Evolutionary conservation across 2,797 vertebrate species (phyloP).

Genomic region (Threskiornis aethiopicus): DNA sequence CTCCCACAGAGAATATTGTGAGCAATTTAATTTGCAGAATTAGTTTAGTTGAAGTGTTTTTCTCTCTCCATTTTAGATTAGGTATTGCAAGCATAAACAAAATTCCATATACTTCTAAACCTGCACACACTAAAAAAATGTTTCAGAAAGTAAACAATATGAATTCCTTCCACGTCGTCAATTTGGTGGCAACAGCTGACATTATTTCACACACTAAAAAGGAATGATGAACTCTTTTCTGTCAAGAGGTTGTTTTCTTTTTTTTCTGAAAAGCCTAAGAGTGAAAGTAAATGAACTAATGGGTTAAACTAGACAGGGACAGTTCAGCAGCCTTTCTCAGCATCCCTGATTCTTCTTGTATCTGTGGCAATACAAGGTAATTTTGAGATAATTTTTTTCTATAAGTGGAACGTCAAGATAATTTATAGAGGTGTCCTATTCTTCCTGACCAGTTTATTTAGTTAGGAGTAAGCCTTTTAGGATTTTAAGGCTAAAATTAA

Average conservation of each 20-base stretch:
- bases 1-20: background rate
- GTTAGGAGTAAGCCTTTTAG: background rate
- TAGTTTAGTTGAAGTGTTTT: background rate
- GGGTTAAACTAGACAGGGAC: background rate
- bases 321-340: background rate
- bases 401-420: slow-evolving; percentile 54
- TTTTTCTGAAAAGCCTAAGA: background rate
- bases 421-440: slow-evolving; percentile 50
- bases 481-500: slow-evolving; percentile 36
- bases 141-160: background rate
- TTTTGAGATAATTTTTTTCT: slow-evolving; percentile 49
- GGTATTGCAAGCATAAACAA: background rate
- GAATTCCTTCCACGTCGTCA: background rate
- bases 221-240: background rate
- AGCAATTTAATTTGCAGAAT: slow-evolving; percentile 5
- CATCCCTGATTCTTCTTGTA: background rate
- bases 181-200: background rate
- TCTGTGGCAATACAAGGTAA: slow-evolving; percentile 21
- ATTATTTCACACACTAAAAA: background rate
- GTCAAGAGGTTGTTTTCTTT: background rate
- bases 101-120: background rate
- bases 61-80: background rate
- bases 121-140: background rate
- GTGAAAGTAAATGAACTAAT: background rate
- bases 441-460: slow-evolving; percentile 9